Base-by-base conservation (phyloP, 1,140 invertebrate species). In the Teleopsis dalmanni region DNA sequence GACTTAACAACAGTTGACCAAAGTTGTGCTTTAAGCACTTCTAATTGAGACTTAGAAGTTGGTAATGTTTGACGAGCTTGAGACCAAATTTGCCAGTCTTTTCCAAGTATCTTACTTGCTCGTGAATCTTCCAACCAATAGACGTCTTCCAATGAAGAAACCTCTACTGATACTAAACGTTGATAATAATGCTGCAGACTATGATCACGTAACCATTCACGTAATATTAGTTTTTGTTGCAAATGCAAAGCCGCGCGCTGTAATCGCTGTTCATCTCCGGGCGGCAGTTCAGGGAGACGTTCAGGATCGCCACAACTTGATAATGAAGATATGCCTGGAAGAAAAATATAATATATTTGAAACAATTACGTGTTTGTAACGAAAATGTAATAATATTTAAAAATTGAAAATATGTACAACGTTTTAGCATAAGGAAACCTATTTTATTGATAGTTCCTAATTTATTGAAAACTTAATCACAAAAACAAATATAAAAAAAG, bases 1-100 rank as follows among this genome's bases (percentile, higher is more conserved):
- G 79, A 84, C 70, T 88, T 88, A n/a, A 90, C 85, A 33, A 91
- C 85, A 19, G 84, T 81, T 49, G 81, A 87, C 87, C 88, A 91
- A n/a, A 91, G 76, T 58, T 88, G 85, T 0, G 81, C 79, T 70
- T 90, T 91, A 1, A 91, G 67, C 3, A 76, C 75, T 57, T 84
- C 83, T 57, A 91, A 72, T 56, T 82, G 81, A 48, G 85, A 80
- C 67, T 89, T 87, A 34, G 84, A 86, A 19, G 81, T 87, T 36
- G 88, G 88, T 54, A 91, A 70, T 23, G 81, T 81, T 61, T 88
- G 84, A 6, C 87, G 74, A 9, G 85, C 87, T 35, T 79, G 73
- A 16, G 80, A 84, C 87, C 87, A 91, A 50, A 78, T 74, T n/a
- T 76, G 75, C 69, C 88, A 81, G 71, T 90, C 86, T 70, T 86